Evolutionary conservation across 2,888 invertebrate species (phyloP).

Genomic region (Lamellibrachia columna): DNA sequence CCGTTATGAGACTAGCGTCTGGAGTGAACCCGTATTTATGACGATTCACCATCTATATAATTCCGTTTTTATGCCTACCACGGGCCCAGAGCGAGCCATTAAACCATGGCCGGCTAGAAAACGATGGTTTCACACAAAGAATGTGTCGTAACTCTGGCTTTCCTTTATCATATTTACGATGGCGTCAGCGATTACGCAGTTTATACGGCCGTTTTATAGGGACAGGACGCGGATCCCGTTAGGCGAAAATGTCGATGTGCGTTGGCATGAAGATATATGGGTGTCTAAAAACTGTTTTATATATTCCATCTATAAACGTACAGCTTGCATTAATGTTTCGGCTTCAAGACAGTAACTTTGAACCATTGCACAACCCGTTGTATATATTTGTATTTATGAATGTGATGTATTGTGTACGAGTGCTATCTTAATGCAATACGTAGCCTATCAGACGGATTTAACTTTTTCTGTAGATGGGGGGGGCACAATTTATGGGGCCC

Average conservation of each 20-base stretch:
- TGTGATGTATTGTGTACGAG: background rate
- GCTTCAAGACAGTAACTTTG: background rate
- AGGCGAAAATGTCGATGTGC: conserved; percentile 3
- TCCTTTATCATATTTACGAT: conserved; percentile 10
- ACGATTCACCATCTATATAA: background rate
- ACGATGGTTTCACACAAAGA: background rate
- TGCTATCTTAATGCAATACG: background rate
- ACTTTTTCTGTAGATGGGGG: background rate
- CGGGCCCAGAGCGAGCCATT: background rate
- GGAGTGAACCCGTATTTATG: background rate
- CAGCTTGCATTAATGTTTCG: background rate
- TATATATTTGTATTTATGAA: background rate
- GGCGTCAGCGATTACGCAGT: background rate
- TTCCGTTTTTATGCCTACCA: background rate
- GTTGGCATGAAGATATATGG: background rate
- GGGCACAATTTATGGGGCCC: no score
- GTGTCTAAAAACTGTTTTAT: conserved; percentile 6
- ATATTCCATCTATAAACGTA: background rate
- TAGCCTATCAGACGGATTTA: background rate
- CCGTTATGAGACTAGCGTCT: background rate
- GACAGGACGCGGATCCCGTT: background rate
- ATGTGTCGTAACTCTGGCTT: background rate
- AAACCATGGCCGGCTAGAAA: background rate
- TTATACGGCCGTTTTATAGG: background rate
- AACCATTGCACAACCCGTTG: background rate